Base-by-base conservation (phyloP, 2,113 vertebrate species). In the Rhagologus leucostigma region DNA sequence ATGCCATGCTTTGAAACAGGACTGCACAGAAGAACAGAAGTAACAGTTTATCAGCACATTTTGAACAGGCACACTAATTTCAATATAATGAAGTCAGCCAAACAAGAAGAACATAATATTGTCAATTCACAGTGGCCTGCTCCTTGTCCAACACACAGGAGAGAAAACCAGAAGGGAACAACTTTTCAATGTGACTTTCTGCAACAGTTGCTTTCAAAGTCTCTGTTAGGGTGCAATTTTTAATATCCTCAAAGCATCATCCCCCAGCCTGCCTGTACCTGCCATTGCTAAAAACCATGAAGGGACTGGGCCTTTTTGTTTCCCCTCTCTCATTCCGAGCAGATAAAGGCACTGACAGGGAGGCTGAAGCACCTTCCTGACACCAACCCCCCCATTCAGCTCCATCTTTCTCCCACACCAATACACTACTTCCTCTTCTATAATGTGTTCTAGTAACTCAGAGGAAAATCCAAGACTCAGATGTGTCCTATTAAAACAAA, bases 331-430 rank as follows among this genome's bases (percentile, higher is more conserved):
- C 50, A n/a, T 6, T 55, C 5, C 17, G 47, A 35, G 17, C 33
- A 86, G 57, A 70, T 2, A 23, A 24, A 62, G 20, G 39, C 4
- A 60, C 17, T 13, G 9, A 46, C 59, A 60, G 10, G 37, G 30
- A 79, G 26, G 10, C 37, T 62, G 60, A 46, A 71, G 44, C 30
- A 64, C 14, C 41, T 57, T 68, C 53, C 64, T 60, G 35, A 71
- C 37, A 33, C 13, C 23, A 23, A 6, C 2, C 0, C 10, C 3
- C 3, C 2, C 8, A 9, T 16, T 37, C 39, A 67, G 14, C 18
- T 39, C 44, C 52, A 75, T 14, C 47, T 13, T 82, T 50, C 41
- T 47, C 33, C 47, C 62, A 68, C 12, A 81, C 5, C 60, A 70
- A 4, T 13, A 42, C 5, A 60, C 14, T 29, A 13, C 11, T 30